Evolutionary conservation across 1,140 invertebrate genomes (phyloP).

Genomic region (Drosophila baimaii): DNA sequence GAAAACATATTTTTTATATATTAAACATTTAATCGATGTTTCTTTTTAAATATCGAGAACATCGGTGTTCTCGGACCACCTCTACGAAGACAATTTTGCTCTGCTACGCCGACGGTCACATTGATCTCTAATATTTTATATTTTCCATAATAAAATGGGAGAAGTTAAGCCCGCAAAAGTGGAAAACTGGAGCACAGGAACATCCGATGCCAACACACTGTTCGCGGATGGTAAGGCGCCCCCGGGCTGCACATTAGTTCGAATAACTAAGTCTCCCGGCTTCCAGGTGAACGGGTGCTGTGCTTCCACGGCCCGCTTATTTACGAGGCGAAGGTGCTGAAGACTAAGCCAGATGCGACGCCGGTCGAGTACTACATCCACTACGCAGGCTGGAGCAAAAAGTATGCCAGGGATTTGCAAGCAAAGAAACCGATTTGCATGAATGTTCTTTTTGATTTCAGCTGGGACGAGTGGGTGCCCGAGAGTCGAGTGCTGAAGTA

Average conservation of each 20-base stretch:
- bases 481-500: constrained; percentile 96
- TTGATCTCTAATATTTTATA: constrained; percentile 39
- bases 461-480: constrained; percentile 99
- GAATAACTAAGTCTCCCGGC: constrained; percentile 6
- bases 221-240: constrained; percentile 87
- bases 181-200: constrained; percentile 46
- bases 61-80: no score
- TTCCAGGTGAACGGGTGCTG: constrained; percentile 95
- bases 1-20: no score
- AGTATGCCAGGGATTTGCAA: constrained; percentile 87
- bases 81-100: no score
- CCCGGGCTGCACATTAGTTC: background rate
- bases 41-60: no score
- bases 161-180: constrained; percentile 70
- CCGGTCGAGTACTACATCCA: constrained; percentile 96
- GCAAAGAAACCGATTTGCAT: constrained; percentile 8
- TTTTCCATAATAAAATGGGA: constrained; percentile 62
- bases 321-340: constrained; percentile 98
- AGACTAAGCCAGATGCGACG: constrained; percentile 92
- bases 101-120: background rate
- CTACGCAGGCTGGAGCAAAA: constrained; percentile 99
- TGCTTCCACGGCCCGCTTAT: constrained; percentile 97
- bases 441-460: constrained; percentile 78
- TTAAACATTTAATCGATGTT: no score
- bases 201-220: constrained; percentile 73